phyloP scores from a whole-genome alignment of 2,797 vertebrate species.

The Sebastes baramenuke region DNA sequence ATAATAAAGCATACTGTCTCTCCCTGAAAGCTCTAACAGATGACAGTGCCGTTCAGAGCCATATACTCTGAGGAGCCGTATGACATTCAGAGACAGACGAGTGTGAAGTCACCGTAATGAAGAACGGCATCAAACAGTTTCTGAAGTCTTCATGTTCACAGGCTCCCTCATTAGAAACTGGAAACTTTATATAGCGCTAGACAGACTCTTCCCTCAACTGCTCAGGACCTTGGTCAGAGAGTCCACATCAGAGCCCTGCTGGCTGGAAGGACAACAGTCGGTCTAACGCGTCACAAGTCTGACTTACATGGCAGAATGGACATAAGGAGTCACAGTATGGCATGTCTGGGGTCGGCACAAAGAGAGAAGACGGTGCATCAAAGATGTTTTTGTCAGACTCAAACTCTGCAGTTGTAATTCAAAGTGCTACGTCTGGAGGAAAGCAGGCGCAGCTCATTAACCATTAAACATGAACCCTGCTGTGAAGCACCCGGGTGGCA shows the following conservation, averaged over 20 bases:
- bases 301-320: neutral
- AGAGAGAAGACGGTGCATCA: slow-evolving; percentile 14
- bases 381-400: slow-evolving; percentile 22
- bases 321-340: neutral
- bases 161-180: neutral
- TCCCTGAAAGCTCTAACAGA: neutral
- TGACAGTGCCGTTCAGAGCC: neutral
- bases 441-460: slow-evolving; percentile 35
- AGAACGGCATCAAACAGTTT: neutral
- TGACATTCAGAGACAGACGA: neutral
- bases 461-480: slow-evolving; percentile 20
- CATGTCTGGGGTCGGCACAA: neutral
- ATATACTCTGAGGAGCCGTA: neutral
- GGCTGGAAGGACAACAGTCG: neutral
- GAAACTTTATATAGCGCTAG: neutral
- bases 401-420: slow-evolving; percentile 32
- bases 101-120: neutral
- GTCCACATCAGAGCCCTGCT: neutral
- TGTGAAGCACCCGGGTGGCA: neutral
- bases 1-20: neutral
- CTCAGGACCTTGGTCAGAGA: neutral
- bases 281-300: neutral
- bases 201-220: neutral
- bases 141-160: neutral
- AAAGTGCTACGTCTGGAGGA: slow-evolving; percentile 27